phyloP scores from a whole-genome alignment of 1,140 invertebrate species.

The Sinella curviseta region DNA sequence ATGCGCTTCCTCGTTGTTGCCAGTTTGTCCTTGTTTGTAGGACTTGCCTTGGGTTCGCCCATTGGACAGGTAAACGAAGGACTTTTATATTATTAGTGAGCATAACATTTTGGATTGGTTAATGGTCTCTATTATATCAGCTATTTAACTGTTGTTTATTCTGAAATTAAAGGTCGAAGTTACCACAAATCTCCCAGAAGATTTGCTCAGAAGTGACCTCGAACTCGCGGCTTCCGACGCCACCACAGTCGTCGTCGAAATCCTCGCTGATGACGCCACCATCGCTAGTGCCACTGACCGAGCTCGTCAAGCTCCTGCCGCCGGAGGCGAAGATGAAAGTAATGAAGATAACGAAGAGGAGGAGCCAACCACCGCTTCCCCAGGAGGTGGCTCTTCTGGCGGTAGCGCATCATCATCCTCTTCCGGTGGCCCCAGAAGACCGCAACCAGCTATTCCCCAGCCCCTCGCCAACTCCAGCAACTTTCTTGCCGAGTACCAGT shows the following conservation, averaged over 20 bases:
- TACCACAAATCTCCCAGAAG: background rate
- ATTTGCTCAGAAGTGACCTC: background rate
- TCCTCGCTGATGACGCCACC: constrained; percentile 5
- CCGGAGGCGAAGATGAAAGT: constrained; percentile 3
- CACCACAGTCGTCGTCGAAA: constrained; percentile 7
- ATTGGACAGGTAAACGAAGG: constrained; percentile 23
- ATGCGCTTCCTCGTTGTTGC: constrained; percentile 13
- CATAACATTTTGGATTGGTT: too few species aligned
- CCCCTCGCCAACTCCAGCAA: background rate
- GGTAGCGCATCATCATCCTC: background rate
- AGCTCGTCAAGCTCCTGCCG: background rate
- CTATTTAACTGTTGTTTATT: background rate
- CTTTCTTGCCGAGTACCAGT: background rate
- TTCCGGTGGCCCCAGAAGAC: background rate
- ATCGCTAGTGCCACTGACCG: background rate
- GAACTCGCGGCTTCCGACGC: background rate
- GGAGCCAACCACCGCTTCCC: background rate
- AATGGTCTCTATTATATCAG: too few species aligned
- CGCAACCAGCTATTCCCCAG: background rate
- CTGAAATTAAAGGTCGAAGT: constrained; percentile 4
- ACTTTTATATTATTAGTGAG: background rate
- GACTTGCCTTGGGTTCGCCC: background rate
- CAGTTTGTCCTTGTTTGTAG: background rate
- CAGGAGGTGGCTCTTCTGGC: background rate
- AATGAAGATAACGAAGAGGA: constrained; percentile 15